phyloP scores from a whole-genome alignment of 2,113 vertebrate genomes.

The Telmatochromis brachygnathus region DNA sequence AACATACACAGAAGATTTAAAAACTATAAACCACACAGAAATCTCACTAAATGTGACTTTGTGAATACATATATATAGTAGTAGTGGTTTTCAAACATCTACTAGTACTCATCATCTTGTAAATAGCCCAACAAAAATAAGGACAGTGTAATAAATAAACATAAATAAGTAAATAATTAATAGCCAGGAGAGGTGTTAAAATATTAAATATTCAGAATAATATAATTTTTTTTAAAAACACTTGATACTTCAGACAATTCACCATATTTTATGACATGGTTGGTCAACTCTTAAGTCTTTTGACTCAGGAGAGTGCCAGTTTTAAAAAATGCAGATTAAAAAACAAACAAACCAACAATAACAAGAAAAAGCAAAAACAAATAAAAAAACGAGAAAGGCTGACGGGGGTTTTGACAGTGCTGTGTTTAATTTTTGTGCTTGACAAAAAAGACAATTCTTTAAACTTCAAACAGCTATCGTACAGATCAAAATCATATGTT shows the following conservation, averaged over 20 bases:
- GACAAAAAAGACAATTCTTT: constrained; percentile 58
- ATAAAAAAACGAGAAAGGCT: neutral
- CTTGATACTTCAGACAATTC: neutral
- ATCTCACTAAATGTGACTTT: neutral
- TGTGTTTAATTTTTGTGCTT: constrained; percentile 71
- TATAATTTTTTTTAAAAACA: neutral
- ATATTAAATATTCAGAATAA: neutral
- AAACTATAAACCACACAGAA: neutral
- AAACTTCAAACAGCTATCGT: constrained; percentile 55
- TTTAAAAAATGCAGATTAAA: neutral
- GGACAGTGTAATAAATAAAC: neutral
- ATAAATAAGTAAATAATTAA: neutral
- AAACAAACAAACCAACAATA: neutral
- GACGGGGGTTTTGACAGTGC: constrained; percentile 43
- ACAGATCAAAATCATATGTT: constrained; percentile 54
- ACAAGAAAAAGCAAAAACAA: neutral
- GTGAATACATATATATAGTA: neutral
- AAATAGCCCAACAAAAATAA: neutral
- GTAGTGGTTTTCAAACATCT: neutral
- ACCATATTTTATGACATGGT: neutral
- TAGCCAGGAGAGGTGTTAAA: neutral
- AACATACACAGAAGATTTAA: neutral
- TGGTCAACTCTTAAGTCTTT: neutral
- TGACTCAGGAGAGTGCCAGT: neutral
- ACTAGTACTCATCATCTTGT: neutral